Base-by-base conservation (phyloP, 2,113 vertebrate species). In the Ctenodactylus gundi region DNA sequence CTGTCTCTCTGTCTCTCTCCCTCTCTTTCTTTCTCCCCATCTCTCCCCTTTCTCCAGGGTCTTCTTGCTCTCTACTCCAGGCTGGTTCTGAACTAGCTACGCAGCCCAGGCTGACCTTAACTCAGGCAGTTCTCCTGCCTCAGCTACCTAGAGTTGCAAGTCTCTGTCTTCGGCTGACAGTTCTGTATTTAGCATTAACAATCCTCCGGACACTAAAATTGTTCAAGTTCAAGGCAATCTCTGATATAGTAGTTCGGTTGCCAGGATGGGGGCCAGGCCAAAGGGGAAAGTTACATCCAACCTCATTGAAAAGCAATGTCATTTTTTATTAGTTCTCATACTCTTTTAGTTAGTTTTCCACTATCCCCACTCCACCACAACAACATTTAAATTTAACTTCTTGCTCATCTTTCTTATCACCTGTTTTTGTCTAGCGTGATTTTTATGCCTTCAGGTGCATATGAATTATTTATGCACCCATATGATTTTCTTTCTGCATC, bases 391-490 rank as follows among this genome's bases (percentile, higher is more conserved):
- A 94, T 93, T 97, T 97, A 97, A 95, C 94, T 96, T 97, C 92
- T 92, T 92, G 64, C 92, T 97, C 95, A 94, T 92, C 85, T 94
- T 95, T 83, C 88, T 92, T 92, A 80, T 55, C 85, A 39, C 85
- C 95, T 97, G 80, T 96, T 97, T 97, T 97, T 95, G 82, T 95
- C 95, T 96, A 73, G 77, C 60, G 76, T 89, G 85, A 85, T 94
- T 94, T 97, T 73, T 85, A 36, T 92, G 94, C 88, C 97, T 97
- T 97, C 75, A 77, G 92, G 95, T 97, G 76, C 75, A 23, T n/a
- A 94, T 97, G 92, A 96, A 97, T 97, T 95, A 97, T 97, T 95
- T 96, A 97, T 96, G 62, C 21, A 82, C 65, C 64, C 60, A 57
- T 77, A 72, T 92, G 92, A 93, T 94, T 97, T 97, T 90, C 96